Evolutionary conservation across 2,113 vertebrate species (phyloP), one percentile per base, ranked within the genome.

Genomic region (Hemichromis elongatus): DNA sequence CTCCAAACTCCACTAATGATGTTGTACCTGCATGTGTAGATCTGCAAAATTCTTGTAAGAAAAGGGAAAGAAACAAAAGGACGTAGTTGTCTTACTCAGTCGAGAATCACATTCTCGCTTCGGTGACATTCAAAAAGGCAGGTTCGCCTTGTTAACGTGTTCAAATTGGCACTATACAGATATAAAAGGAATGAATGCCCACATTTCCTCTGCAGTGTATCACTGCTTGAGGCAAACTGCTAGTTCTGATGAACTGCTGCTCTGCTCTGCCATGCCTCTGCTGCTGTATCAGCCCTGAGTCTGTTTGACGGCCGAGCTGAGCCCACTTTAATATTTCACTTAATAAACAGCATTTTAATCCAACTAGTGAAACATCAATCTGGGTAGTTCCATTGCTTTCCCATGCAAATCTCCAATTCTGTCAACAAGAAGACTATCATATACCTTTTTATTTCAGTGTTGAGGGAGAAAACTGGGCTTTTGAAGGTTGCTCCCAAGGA

Each of bases 321-420:
- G 82, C 66, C 66, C 77, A 82, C 90, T 88, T 92, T 89, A 83
- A 91, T 57, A 85, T 90, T 75, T 79, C 79, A 47, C 21, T 56
- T 85, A 86, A 85, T 85, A 82, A 89, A 88, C 19, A 30, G 78
- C 42, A 21, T 88, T 90, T 84, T 86, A 83, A 91, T 91, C 24
- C 78, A 40, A 59, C 59, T 77, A 33, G 26, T 66, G 81, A 81
- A 55, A 84, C 66, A 30, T 3, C 14, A 18, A 59, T 35, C 78
- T 26, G n/a, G 12, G 0, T 45, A 54, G 0, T 2, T 80, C 54
- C 45, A 50, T 59, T n/a, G 56, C 75, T 26, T 26, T 61, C 21
- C 8, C 57, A 6, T 26, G 16, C 80, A 79, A 88, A 56, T 79
- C 73, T 53, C 53, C 57, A 1, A 79, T 92, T 79, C 33, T 26